These are phyloP conservation scores for Orthonyx spaldingii DNA, from an alignment of 2,113 vertebrate genomes.

Conservation along the genomic window DNA sequence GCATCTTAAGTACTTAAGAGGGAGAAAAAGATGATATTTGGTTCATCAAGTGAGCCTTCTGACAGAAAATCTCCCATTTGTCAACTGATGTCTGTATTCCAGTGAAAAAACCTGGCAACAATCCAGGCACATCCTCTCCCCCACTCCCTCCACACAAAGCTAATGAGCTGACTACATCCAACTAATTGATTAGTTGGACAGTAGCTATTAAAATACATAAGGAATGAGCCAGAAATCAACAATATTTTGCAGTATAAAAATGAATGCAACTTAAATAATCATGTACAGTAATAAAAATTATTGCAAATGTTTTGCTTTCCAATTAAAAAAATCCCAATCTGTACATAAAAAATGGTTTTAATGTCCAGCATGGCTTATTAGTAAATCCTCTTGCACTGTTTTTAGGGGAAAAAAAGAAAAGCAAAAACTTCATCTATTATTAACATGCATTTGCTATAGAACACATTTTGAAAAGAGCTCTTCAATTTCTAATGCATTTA, in stretches of 20 bases:
- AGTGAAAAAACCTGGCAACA: background rate
- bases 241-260: background rate
- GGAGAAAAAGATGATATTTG: background rate
- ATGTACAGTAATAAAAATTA: background rate
- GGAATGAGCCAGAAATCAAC: background rate
- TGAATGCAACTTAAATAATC: background rate
- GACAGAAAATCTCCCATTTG: background rate
- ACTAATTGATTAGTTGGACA: background rate
- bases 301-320: background rate
- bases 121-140: background rate
- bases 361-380: background rate
- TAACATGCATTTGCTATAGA: background rate
- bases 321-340: background rate
- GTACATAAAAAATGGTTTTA: background rate
- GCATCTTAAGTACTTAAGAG: background rate
- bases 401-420: background rate
- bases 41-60: constrained; percentile 6
- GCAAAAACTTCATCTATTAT: background rate
- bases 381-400: background rate
- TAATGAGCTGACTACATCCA: background rate
- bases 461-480: background rate
- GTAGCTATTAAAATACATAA: background rate
- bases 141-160: background rate
- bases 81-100: background rate
- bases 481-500: background rate